Conservation (phyloP, 1,140 invertebrate genomes). For the Frieseomelitta varia region DNA sequence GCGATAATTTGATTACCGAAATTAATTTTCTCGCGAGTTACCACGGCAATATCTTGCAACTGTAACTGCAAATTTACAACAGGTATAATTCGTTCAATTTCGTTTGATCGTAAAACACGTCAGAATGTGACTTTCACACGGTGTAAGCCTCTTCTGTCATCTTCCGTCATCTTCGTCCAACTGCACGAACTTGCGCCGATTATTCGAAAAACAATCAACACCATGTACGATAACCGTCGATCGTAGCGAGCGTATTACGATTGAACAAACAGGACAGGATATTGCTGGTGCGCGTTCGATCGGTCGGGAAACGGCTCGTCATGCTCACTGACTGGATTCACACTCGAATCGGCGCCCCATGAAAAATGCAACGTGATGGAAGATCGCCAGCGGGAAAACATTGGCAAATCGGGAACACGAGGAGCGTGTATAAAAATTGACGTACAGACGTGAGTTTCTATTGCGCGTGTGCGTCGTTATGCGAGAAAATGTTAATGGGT, state of each 20-base stretch:
- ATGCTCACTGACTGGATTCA: neutral
- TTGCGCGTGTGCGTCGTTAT: neutral
- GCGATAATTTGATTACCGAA: no score
- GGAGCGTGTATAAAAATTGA: constrained; percentile 17
- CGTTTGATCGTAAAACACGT: no score
- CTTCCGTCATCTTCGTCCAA: no score
- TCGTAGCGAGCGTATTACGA: neutral
- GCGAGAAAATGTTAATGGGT: neutral
- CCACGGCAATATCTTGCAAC: no score
- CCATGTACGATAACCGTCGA: neutral
- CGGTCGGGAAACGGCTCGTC: constrained; percentile 4
- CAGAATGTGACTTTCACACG: no score
- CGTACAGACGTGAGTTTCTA: constrained; percentile 6
- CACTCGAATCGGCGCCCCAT: constrained; percentile 10
- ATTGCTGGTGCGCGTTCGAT: constrained; percentile 2
- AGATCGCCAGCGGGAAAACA: neutral
- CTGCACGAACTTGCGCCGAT: neutral
- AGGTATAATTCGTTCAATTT: no score
- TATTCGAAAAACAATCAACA: neutral
- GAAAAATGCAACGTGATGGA: constrained; percentile 34
- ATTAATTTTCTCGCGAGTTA: no score
- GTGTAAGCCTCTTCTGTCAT: no score
- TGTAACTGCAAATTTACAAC: no score
- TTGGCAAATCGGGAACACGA: neutral
- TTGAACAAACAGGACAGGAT: neutral